Percentiles rank a stretch among this genome's conserved stretches.
These are phyloP conservation scores for Cynopterus sphinx DNA, from an alignment of 2,797 vertebrate species.

Conservation along the genomic window DNA sequence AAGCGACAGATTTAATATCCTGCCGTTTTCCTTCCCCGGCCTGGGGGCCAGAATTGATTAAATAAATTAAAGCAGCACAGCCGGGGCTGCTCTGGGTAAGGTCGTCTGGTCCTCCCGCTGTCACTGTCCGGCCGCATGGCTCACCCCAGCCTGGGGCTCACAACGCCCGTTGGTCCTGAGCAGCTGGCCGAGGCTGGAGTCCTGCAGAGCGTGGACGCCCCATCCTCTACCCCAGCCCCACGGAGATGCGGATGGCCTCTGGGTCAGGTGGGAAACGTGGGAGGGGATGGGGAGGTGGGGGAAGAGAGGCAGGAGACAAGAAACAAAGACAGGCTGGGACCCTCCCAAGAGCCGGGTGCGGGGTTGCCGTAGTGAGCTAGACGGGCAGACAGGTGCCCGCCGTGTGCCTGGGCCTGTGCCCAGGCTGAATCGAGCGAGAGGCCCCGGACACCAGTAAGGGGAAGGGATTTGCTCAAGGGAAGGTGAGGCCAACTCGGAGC, in stretches of 20 bases:
- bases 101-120: not conserved
- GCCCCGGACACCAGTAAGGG: not conserved
- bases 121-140: not conserved
- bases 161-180: fast-evolving
- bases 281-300: not conserved
- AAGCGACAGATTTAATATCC: conserved; percentile 86
- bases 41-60: conserved; percentile 84
- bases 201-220: fast-evolving
- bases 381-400: fast-evolving
- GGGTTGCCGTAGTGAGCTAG: too few species aligned
- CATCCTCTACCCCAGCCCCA: not conserved
- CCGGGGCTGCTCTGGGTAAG: conserved; percentile 68
- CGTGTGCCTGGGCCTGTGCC: fast-evolving
- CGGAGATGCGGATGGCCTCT: not conserved
- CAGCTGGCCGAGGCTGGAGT: not conserved
- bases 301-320: not conserved
- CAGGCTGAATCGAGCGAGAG: not conserved
- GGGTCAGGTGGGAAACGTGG: not conserved
- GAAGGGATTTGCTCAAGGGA: not conserved
- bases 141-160: not conserved
- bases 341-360: fast-evolving
- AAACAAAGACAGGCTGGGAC: not conserved
- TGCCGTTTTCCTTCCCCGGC: conserved; percentile 80
- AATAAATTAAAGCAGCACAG: conserved; percentile 82
- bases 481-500: not conserved